phyloP scores from a whole-genome alignment of 1,140 invertebrate genomes.

The Panagrolaimus sp. region DNA sequence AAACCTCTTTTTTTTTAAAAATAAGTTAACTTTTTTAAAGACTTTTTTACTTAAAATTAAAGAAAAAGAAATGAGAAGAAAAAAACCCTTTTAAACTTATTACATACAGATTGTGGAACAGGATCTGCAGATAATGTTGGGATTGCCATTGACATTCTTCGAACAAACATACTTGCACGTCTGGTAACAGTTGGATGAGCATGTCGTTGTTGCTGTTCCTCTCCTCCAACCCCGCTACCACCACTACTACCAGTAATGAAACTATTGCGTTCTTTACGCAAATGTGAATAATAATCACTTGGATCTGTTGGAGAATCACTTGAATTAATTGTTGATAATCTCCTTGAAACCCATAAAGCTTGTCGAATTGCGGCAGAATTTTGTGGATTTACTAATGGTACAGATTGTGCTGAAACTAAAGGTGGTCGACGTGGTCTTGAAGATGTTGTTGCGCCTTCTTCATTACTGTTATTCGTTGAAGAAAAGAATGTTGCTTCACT shows the following conservation, averaged over 20 bases:
- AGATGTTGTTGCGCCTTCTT: constrained; percentile 3
- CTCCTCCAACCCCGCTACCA: neutral
- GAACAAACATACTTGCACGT: constrained; percentile 44
- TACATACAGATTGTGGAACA: constrained; percentile 35
- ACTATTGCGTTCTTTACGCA: neutral
- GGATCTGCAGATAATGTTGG: constrained; percentile 47
- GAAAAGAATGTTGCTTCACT: constrained; percentile 1
- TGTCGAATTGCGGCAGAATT: neutral
- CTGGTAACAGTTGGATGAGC: constrained; percentile 25
- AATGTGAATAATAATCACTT: neutral
- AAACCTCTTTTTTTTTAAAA: neutral
- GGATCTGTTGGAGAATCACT: neutral
- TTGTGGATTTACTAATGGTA: neutral
- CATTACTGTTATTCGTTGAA: constrained; percentile 1
- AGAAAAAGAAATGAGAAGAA: constrained; percentile 17
- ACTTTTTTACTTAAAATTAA: no score
- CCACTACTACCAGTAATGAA: neutral
- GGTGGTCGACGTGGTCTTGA: neutral
- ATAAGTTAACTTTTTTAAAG: no score
- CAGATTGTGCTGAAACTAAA: constrained; percentile 4
- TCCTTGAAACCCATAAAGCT: constrained; percentile 12
- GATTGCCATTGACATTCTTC: constrained; percentile 51
- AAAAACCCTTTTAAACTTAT: neutral
- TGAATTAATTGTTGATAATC: constrained; percentile 3
- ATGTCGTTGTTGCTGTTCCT: neutral